Evolutionary conservation across 2,113 vertebrate species (phyloP).

Genomic region (Phrynosoma platyrhinos): DNA sequence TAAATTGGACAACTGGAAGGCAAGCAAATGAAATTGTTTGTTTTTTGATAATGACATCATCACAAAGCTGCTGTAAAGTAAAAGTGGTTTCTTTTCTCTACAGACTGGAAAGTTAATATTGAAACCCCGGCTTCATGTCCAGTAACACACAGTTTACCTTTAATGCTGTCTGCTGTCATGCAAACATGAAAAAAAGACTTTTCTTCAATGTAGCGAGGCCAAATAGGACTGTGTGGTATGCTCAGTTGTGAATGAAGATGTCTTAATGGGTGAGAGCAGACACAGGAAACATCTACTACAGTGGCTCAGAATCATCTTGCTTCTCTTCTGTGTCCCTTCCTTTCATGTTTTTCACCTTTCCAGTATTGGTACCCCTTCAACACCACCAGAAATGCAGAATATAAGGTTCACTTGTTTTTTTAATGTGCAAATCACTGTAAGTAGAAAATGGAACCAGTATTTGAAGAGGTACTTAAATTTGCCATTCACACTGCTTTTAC

Average conservation of each 20-base stretch:
- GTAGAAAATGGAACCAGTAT: slow-evolving; percentile 74
- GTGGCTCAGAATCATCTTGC: slow-evolving; percentile 60
- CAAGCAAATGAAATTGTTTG: neutral
- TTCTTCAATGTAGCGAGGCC: slow-evolving; percentile 65
- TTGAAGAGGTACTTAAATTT: slow-evolving; percentile 55
- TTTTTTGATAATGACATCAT: neutral
- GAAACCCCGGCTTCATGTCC: slow-evolving; percentile 95
- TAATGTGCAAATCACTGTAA: slow-evolving; percentile 75
- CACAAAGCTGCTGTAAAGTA: neutral
- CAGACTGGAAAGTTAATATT: slow-evolving; percentile 99
- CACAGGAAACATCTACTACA: slow-evolving; percentile 74
- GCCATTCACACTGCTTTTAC: slow-evolving; percentile 58
- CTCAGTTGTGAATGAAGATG: slow-evolving; percentile 60
- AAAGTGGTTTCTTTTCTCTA: slow-evolving; percentile 42
- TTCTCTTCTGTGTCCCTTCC: slow-evolving; percentile 66
- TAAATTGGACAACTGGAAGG: no score
- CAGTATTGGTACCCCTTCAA: slow-evolving; percentile 78
- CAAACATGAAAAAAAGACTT: slow-evolving; percentile 70
- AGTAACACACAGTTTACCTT: slow-evolving; percentile 78
- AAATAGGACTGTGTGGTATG: slow-evolving; percentile 59
- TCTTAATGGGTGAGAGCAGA: slow-evolving; percentile 66
- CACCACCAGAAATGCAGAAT: neutral
- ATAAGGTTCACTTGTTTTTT: slow-evolving; percentile 72
- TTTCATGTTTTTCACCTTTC: slow-evolving; percentile 70
- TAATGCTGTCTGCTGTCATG: slow-evolving; percentile 60